Evolutionary conservation across 1,140 invertebrate species (phyloP).

Genomic region (Lutraria rhynchaena): DNA sequence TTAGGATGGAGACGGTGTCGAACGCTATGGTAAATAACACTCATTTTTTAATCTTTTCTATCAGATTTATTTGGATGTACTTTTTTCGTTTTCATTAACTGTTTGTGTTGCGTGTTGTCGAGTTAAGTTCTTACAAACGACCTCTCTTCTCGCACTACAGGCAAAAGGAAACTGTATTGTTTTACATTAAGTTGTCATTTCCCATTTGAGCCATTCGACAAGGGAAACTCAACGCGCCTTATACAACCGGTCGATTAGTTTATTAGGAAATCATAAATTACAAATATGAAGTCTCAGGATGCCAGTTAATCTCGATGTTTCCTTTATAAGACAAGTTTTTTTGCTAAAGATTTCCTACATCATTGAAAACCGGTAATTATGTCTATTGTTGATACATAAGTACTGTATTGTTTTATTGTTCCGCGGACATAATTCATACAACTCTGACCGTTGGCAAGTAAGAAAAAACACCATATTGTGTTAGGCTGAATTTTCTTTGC

Average conservation of each 20-base stretch:
- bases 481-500: too few relatives aligned
- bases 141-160: neutral
- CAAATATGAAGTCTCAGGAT: constrained; percentile 12
- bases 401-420: too few relatives aligned
- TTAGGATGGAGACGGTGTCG: constrained; percentile 10
- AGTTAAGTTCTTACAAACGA: neutral
- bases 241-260: constrained; percentile 30
- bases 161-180: constrained; percentile 23
- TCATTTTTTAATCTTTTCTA: neutral
- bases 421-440: too few relatives aligned
- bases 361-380: constrained; percentile 5
- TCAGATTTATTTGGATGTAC: neutral
- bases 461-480: too few relatives aligned
- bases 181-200: constrained; percentile 48
- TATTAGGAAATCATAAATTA: constrained; percentile 54
- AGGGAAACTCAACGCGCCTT: constrained; percentile 2
- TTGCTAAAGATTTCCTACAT: constrained; percentile 39
- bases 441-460: too few relatives aligned
- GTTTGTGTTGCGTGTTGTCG: neutral
- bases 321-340: neutral
- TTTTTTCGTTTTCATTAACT: neutral
- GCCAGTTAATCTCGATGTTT: constrained; percentile 26
- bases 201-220: constrained; percentile 7
- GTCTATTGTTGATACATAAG: too few relatives aligned
- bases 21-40: constrained; percentile 22